phyloP scores from a whole-genome alignment of 2,888 invertebrate species.

The Lysandra bellargus region DNA sequence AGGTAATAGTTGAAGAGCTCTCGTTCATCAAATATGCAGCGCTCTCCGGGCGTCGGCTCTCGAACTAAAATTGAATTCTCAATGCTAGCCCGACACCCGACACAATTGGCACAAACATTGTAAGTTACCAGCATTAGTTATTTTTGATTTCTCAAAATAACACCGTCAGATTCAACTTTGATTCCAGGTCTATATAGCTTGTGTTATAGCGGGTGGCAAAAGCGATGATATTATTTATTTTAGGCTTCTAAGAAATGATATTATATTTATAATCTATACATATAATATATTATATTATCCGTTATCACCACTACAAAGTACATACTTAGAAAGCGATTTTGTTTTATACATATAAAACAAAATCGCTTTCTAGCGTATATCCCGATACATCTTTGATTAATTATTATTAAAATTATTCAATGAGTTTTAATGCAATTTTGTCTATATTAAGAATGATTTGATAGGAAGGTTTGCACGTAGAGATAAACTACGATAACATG shows the following conservation, averaged over 20 bases:
- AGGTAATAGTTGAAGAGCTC: conserved; percentile 62
- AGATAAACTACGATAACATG: no score
- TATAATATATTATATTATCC: no score
- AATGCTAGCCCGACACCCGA: conserved; percentile 48
- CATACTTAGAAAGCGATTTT: no score
- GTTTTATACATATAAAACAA: no score
- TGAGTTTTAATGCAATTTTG: no score
- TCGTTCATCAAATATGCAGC: conserved; percentile 70
- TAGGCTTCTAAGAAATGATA: background rate
- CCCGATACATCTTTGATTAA: no score
- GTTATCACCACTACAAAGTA: no score
- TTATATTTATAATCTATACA: no score
- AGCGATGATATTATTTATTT: background rate
- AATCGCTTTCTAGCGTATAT: no score
- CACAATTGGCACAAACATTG: conserved; percentile 40
- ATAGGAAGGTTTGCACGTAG: no score
- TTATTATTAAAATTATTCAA: no score
- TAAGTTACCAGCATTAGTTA: conserved; percentile 33
- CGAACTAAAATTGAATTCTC: conserved; percentile 55
- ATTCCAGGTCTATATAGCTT: background rate
- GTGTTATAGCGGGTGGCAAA: background rate
- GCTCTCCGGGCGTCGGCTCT: conserved; percentile 47
- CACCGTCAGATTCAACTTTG: conserved; percentile 10
- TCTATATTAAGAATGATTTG: no score
- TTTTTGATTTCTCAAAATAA: conserved; percentile 36